phyloP scores from a whole-genome alignment of 2,888 invertebrate genomes.

The Watsonalla binaria region DNA sequence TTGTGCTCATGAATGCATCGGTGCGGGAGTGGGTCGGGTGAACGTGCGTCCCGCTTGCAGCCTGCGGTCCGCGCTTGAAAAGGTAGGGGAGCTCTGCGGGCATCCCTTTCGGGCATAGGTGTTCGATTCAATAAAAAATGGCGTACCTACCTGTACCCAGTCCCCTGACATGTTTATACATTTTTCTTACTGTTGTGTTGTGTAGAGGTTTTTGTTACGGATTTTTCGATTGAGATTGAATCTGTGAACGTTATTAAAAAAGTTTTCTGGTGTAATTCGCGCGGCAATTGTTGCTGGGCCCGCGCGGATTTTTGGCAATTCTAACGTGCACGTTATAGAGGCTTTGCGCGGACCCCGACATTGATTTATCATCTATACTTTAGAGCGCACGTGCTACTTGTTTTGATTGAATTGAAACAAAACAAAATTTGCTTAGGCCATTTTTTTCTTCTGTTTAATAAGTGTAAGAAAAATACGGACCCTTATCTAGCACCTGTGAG shows the following conservation, averaged over 20 bases:
- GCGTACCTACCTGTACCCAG: conserved; percentile 66
- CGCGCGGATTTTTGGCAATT: conserved; percentile 39
- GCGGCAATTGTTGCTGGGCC: conserved; percentile 54
- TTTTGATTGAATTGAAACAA: conserved; percentile 13
- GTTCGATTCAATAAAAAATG: conserved; percentile 75
- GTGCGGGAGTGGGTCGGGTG: conserved; percentile 33
- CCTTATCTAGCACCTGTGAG: too few species aligned
- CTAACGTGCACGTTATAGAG: conserved; percentile 22
- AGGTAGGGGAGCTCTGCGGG: conserved; percentile 39
- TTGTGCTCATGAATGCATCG: conserved; percentile 71
- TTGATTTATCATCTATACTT: conserved; percentile 42
- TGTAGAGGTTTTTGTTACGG: conserved; percentile 59
- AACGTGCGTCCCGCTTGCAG: conserved; percentile 40
- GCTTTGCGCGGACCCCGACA: conserved; percentile 22
- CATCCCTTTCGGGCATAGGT: conserved; percentile 68
- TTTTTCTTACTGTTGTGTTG: conserved; percentile 69
- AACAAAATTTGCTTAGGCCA: background rate
- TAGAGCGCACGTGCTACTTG: conserved; percentile 22
- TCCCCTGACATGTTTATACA: conserved; percentile 74
- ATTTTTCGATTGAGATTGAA: conserved; percentile 73
- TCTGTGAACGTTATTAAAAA: conserved; percentile 73
- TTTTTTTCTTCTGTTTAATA: too few species aligned
- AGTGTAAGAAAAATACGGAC: too few species aligned
- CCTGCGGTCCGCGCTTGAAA: conserved; percentile 47
- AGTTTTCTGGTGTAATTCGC: conserved; percentile 63